Percentiles rank a stretch among this genome's conserved stretches.
phyloP scores from a whole-genome alignment of 2,113 vertebrate species.

The Gulo gulo region DNA sequence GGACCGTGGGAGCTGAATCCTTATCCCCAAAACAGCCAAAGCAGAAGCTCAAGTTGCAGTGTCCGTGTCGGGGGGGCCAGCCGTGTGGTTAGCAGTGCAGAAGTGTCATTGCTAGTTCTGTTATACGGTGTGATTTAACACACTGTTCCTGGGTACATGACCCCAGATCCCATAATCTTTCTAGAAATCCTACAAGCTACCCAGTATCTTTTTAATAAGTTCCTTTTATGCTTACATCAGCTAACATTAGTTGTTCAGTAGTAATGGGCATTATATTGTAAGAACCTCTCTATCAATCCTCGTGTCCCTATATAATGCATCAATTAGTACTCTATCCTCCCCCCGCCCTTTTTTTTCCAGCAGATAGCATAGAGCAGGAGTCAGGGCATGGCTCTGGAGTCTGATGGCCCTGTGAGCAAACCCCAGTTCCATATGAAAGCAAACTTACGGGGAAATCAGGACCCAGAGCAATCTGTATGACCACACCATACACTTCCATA shows the following conservation, averaged over 20 bases:
- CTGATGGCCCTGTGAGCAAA: background rate
- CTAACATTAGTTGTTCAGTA: background rate
- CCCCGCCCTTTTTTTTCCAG: background rate
- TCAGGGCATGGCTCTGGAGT: background rate
- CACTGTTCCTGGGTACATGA: background rate
- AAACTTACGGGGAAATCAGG: background rate
- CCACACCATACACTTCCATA: background rate
- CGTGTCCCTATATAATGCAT: background rate
- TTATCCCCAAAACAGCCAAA: background rate
- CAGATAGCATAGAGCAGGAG: background rate
- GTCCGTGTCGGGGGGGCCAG: too few relatives aligned
- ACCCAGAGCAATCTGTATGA: background rate
- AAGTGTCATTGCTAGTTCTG: background rate
- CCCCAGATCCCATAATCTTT: background rate
- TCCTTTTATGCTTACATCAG: background rate
- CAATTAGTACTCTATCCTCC: background rate
- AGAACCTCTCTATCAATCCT: background rate
- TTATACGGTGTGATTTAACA: background rate
- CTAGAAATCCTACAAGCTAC: background rate
- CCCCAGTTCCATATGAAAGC: background rate
- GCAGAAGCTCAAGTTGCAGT: background rate
- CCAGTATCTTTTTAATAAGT: background rate
- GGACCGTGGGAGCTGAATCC: fast-evolving
- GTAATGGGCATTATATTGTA: background rate
- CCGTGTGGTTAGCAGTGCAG: background rate